Base-by-base conservation (phyloP, 2,113 vertebrate genomes). In the Aptenodytes forsteri region DNA sequence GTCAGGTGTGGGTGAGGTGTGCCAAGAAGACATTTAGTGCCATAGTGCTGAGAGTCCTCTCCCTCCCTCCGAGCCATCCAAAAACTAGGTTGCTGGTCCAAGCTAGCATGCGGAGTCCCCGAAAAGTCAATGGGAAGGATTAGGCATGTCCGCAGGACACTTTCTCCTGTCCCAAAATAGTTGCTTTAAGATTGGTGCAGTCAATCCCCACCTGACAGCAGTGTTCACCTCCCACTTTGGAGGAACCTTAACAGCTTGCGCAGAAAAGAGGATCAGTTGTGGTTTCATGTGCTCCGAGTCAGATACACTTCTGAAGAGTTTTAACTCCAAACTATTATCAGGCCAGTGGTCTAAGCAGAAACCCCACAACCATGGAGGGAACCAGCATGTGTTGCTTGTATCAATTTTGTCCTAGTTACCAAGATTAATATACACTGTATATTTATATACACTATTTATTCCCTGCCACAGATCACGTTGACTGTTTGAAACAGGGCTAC, bases 191-290 rank as follows among this genome's bases (percentile, higher is more conserved):
- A 18, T 12, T 23, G 16, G 2, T 62, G 30, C 42, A 27, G 5
- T 59, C 55, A 71, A 21, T 56, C 27, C 1, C 0, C 16, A 40
- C 7, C 9, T 83, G 52, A 18, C 19, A 66, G 36, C 0, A 0
- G 5, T 56, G 18, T 69, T 66, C 47, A 5, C 23, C 46, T 77
- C 44, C 32, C 5, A 10, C 22, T 6, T 12, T 1, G 1, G 13
- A 67, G 42, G 25, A 87, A 36, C 4, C 30, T 29, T 5, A 44
- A 10, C 27, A 66, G 9, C 42, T 87, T 78, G 12, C 25, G 66
- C 1, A 10, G 59, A 26, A 36, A 32, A 65, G 49, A 76, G 22
- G 2, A 75, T 9, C 49, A 44, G 7, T 6, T 82, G 36, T 20
- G 23, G 10, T 84, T 70, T 66, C 23, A 2, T 25, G 25, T 90